These are phyloP conservation scores for Eublepharis macularius DNA, from an alignment of 2,113 vertebrate species.

Conservation along the genomic window DNA sequence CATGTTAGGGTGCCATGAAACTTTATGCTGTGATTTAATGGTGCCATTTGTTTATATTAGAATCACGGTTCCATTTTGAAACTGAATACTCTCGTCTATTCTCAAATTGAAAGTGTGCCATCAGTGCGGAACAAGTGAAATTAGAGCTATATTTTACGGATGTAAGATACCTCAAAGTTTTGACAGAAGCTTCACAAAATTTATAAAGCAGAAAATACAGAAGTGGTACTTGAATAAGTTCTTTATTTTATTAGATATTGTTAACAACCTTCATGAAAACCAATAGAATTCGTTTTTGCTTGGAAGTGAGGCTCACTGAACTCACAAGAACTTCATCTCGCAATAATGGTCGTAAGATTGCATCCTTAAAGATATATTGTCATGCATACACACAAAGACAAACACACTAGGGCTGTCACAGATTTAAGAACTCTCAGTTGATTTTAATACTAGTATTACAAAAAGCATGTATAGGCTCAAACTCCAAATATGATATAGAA, in stretches of 20 bases:
- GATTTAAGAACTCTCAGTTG: too few species aligned
- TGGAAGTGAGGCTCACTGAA: background rate
- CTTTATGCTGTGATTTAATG: conserved; percentile 35
- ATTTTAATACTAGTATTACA: too few species aligned
- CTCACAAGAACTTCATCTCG: background rate
- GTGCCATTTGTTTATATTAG: conserved; percentile 60
- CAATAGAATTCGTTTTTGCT: background rate
- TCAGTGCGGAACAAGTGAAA: conserved; percentile 55
- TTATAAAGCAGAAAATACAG: conserved; percentile 57
- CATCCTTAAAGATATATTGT: background rate
- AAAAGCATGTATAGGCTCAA: too few species aligned
- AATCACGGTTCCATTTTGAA: conserved; percentile 40
- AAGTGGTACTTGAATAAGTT: conserved; percentile 41
- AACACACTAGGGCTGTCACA: background rate
- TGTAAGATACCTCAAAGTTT: conserved; percentile 54
- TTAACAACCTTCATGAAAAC: background rate
- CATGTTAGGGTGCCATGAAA: conserved; percentile 47
- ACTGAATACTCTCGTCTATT: conserved; percentile 47
- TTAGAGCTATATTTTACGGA: conserved; percentile 45
- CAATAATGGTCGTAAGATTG: too few species aligned
- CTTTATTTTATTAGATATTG: conserved; percentile 41
- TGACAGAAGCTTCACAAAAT: conserved; percentile 51
- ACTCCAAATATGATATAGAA: too few species aligned
- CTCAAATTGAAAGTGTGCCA: conserved; percentile 55
- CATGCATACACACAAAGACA: too few species aligned